These are phyloP conservation scores for Linurgus olivaceus DNA, from an alignment of 2,797 vertebrate species.

Conservation along the genomic window DNA sequence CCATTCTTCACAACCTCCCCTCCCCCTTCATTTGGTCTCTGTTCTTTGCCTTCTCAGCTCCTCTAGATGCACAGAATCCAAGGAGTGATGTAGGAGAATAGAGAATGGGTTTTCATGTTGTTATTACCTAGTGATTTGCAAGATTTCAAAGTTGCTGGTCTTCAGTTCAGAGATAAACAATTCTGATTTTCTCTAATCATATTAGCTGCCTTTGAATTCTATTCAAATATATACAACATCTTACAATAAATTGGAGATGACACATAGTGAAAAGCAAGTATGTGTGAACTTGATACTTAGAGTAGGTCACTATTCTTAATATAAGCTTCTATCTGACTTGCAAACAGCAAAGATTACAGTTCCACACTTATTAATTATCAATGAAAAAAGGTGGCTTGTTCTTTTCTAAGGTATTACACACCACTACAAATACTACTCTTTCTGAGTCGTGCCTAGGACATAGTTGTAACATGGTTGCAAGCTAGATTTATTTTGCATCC, in stretches of 20 bases:
- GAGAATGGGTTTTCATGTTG: neutral
- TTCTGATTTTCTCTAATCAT: neutral
- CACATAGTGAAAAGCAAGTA: neutral
- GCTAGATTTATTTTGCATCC: neutral
- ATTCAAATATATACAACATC: neutral
- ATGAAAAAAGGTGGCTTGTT: neutral
- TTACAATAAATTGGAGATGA: neutral
- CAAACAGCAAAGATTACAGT: neutral
- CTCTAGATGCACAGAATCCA: neutral
- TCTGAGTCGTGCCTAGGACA: neutral
- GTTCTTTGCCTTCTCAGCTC: neutral
- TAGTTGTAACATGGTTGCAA: neutral
- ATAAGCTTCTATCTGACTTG: neutral
- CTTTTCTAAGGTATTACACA: neutral
- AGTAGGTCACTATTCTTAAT: neutral
- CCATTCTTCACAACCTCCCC: neutral
- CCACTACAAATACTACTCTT: neutral
- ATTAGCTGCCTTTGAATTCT: neutral
- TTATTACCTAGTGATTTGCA: neutral
- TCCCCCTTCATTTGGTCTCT: fast-evolving
- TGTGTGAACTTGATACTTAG: neutral
- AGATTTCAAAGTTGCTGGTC: neutral
- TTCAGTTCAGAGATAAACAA: neutral
- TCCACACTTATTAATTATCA: neutral
- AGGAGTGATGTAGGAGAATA: neutral